Conservation (phyloP, 2,888 invertebrate genomes). For the Lobophora halterata region DNA sequence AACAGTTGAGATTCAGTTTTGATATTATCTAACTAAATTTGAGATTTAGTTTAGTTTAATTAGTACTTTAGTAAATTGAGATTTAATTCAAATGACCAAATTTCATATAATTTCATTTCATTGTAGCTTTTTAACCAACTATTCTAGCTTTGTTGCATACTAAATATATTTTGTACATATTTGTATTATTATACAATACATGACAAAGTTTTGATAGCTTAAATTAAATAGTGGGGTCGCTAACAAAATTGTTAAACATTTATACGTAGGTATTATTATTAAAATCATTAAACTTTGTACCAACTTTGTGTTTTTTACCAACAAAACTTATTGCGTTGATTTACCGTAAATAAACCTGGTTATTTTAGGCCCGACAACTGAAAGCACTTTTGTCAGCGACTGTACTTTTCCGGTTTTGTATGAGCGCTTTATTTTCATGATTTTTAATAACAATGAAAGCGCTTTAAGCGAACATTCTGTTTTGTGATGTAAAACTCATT, state of each 20-base stretch:
- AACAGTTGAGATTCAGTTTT: no score
- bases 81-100: conserved; percentile 7
- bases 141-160: conserved; percentile 23
- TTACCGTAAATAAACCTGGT: conserved; percentile 5
- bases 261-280: conserved; percentile 7
- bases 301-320: no score
- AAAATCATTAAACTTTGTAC: no score
- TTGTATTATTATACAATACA: conserved; percentile 5
- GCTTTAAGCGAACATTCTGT: conserved; percentile 34
- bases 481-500: conserved; percentile 52
- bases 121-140: no score
- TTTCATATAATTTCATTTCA: no score
- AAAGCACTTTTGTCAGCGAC: conserved; percentile 27
- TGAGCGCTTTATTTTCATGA: conserved; percentile 26
- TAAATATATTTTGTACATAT: conserved; percentile 9
- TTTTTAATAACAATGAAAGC: conserved; percentile 28
- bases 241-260: conserved; percentile 1
- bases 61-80: neutral
- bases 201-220: conserved; percentile 15
- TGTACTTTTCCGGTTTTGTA: conserved; percentile 24
- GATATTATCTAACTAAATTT: no score
- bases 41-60: no score
- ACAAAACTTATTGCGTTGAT: conserved; percentile 19
- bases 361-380: no score
- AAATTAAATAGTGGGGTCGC: conserved; percentile 20